phyloP scores from a whole-genome alignment of 2,797 vertebrate species.

The Coccyzus lansbergi region DNA sequence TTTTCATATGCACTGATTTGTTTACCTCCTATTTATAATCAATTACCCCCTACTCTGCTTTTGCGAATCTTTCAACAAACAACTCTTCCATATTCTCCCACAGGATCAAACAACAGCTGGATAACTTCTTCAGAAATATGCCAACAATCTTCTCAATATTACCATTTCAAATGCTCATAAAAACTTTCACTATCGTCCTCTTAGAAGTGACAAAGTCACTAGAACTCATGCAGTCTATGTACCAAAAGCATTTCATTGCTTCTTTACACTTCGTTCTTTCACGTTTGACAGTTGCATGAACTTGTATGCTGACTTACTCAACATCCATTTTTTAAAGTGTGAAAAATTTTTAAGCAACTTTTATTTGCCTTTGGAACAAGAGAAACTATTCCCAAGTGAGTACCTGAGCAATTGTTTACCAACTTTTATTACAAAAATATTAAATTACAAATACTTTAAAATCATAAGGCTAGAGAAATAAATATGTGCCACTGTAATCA shows the following conservation, averaged over 20 bases:
- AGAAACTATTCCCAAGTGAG: background rate
- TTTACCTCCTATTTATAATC: background rate
- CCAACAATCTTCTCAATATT: background rate
- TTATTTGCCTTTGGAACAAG: background rate
- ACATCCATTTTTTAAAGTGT: background rate
- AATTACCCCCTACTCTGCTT: background rate
- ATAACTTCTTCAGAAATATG: background rate
- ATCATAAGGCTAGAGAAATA: background rate
- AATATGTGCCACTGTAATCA: background rate
- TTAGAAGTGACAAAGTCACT: accelerated
- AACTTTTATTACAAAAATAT: background rate
- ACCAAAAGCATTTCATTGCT: background rate
- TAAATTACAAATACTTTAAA: background rate
- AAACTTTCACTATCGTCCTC: background rate
- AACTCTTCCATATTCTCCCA: background rate
- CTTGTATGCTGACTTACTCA: background rate
- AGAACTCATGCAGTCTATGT: background rate
- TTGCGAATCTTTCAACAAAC: background rate
- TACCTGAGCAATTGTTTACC: background rate
- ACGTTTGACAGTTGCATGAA: background rate
- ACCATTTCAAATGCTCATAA: background rate
- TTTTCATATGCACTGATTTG: background rate
- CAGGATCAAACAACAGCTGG: background rate
- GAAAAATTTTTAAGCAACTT: background rate
- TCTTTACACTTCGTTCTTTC: background rate